Evolutionary conservation across 2,113 vertebrate species (phyloP), one percentile per base, ranked within the genome.

Genomic region (Grallaria varia): DNA sequence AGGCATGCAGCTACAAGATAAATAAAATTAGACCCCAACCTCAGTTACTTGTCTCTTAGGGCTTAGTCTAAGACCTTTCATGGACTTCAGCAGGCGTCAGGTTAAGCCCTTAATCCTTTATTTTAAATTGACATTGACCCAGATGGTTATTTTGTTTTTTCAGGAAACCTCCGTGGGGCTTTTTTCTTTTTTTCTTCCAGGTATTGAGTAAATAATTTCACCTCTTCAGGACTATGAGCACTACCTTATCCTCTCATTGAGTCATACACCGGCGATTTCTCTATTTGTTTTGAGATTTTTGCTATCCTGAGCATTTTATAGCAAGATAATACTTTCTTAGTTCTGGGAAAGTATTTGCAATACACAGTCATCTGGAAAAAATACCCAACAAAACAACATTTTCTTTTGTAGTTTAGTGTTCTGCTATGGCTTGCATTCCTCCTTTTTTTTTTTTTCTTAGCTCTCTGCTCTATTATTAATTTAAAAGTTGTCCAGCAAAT

Each of bases 41-140:
- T n/a, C 33, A 47, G 35, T 50, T 60, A 23, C 17, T 39, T 63
- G 35, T 78, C 60, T 82, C 30, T 58, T n/a, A 47, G 24, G 42
- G 60, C 66, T 96, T 49, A 71, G 30, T 45, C 39, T 71, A 52
- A 94, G 39, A 40, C 35, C 27, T 50, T 82, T 12, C 23, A 40
- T 40, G 56, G 45, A 55, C 39, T 79, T 72, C 9, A 83, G 35
- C 30, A 71, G 59, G 11, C n/a, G 53, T 66, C 24, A 15, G 50
- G 59, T 81, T 77, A 87, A 91, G 39, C 42, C 35, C 7, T 93
- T 89, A 91, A 91, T 91, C 42, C 64, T 87, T 84, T 89, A 63
- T 72, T 83, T 82, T 84, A 89, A 84, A 78, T 31, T 84, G 47
- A 2, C 20, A 37, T 68, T 85, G 53, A 72, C 24, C 9, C 33